These are phyloP conservation scores for Melitaea cinxia DNA, from an alignment of 1,140 invertebrate species.

Conservation along the genomic window DNA sequence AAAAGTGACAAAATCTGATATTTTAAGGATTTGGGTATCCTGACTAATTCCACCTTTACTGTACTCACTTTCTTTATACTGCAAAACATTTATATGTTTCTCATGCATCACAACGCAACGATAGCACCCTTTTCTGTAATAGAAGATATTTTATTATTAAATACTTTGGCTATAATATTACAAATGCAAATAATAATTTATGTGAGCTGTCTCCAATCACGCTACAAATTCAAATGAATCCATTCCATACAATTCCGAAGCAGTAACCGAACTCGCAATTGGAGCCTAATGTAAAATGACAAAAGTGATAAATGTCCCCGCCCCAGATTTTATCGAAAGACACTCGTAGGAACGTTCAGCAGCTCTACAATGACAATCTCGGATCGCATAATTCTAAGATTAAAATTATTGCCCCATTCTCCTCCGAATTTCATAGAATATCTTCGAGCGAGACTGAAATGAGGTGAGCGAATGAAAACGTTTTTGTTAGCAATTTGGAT, in stretches of 20 bases:
- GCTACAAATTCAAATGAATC: background rate
- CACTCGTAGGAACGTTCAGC: conserved; percentile 32
- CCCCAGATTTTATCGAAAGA: conserved; percentile 43
- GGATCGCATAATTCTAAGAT: conserved; percentile 47
- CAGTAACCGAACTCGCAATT: background rate
- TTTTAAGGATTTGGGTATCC: too few species aligned
- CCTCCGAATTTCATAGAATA: conserved; percentile 29
- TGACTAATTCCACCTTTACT: background rate
- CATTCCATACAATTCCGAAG: background rate
- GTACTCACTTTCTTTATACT: conserved; percentile 99
- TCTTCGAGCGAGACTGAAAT: conserved; percentile 25
- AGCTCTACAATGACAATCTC: conserved; percentile 44
- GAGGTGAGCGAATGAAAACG: conserved; percentile 33
- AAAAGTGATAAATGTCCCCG: conserved; percentile 41
- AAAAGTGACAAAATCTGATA: background rate
- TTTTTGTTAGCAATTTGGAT: conserved; percentile 14
- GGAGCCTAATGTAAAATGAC: conserved; percentile 22
- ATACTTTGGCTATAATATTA: background rate
- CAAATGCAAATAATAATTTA: background rate
- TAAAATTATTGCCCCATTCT: conserved; percentile 50
- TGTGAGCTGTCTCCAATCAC: background rate
- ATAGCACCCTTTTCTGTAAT: conserved; percentile 85
- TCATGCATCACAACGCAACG: conserved; percentile 96
- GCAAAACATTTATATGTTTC: conserved; percentile 95
- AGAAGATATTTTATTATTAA: conserved; percentile 36